A percentile compares a stretch with the other conserved stretches of the same genome.
phyloP scores from a whole-genome alignment of 2,888 invertebrate genomes.

The Dolichopus griseipennis region DNA sequence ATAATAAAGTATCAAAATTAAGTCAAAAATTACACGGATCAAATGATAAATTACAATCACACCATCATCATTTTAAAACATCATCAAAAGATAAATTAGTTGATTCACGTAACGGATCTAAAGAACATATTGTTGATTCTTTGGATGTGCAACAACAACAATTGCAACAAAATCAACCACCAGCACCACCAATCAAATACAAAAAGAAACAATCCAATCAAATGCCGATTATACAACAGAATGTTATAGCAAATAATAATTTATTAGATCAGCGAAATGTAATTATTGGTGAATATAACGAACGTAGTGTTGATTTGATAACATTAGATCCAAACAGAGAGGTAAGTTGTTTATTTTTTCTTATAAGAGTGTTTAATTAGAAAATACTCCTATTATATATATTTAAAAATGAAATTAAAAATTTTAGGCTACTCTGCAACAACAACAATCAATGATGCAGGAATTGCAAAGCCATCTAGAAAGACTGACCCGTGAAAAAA shows the following conservation, averaged over 20 bases:
- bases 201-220: conserved; percentile 39
- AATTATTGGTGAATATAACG: conserved; percentile 12
- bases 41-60: conserved; percentile 41
- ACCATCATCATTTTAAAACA: conserved; percentile 28
- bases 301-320: conserved; percentile 13
- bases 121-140: conserved; percentile 43
- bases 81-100: conserved; percentile 24
- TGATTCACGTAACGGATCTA: conserved; percentile 36
- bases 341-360: conserved; percentile 16
- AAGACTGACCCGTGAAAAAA: conserved; percentile 55
- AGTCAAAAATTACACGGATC: conserved; percentile 19
- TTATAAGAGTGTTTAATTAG: neutral
- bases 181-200: conserved; percentile 25
- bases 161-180: conserved; percentile 26
- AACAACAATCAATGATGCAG: conserved; percentile 45
- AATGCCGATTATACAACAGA: conserved; percentile 26
- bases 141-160: conserved; percentile 22
- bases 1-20: conserved; percentile 32
- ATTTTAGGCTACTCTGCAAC: conserved; percentile 31
- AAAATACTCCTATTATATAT: neutral
- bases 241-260: conserved; percentile 23
- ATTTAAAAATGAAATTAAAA: neutral
- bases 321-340: conserved; percentile 22
- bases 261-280: conserved; percentile 21
- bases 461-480: conserved; percentile 55